phyloP scores from a whole-genome alignment of 2,797 vertebrate genomes.

The Helarctos malayanus region DNA sequence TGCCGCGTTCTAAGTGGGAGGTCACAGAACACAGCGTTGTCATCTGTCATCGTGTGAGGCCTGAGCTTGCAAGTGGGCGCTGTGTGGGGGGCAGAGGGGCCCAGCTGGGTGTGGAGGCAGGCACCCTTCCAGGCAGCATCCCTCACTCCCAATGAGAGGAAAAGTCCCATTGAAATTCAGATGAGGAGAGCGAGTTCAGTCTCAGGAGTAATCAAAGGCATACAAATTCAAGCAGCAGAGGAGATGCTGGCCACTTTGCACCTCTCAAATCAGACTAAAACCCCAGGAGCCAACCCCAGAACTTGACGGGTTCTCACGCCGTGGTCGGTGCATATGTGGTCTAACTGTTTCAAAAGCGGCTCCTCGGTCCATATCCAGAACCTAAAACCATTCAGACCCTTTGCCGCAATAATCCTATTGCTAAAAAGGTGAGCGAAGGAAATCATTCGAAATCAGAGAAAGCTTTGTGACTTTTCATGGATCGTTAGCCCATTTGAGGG shows the following conservation, averaged over 20 bases:
- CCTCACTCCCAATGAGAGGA: neutral
- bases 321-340: rapidly evolving
- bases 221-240: neutral
- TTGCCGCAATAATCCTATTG: neutral
- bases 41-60: neutral
- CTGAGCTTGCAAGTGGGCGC: neutral
- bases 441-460: neutral
- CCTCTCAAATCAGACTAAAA: neutral
- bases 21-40: neutral
- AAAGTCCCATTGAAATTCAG: constrained; percentile 49
- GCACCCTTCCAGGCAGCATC: neutral
- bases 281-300: rapidly evolving
- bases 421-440: neutral
- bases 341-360: neutral
- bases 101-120: neutral
- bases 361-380: neutral
- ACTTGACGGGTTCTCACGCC: rapidly evolving
- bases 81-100: rapidly evolving
- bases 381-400: neutral
- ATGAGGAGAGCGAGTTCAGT: neutral
- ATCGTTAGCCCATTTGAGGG: neutral
- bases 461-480: neutral
- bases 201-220: neutral
- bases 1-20: constrained; percentile 32
- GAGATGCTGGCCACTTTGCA: neutral